phyloP scores from a whole-genome alignment of 2,888 invertebrate species.

The Cataglyphis livida region DNA sequence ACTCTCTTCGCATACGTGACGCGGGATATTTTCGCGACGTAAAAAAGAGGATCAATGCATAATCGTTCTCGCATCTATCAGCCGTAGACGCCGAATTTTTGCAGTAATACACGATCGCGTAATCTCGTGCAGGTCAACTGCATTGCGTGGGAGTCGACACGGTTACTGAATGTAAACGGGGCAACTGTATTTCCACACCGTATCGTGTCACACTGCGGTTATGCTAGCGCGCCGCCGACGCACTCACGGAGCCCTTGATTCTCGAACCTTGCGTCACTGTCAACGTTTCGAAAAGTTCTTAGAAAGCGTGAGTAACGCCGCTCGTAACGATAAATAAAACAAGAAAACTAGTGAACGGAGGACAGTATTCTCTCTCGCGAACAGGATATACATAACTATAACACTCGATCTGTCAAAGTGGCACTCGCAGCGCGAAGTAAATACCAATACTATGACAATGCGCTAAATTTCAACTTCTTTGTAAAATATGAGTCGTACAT shows the following conservation, averaged over 20 bases:
- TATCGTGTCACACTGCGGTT: constrained; percentile 34
- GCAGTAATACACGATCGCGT: constrained; percentile 41
- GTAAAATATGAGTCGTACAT: constrained; percentile 5
- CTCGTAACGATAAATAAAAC: constrained; percentile 10
- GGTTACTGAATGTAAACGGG: constrained; percentile 55
- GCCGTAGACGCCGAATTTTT: not conserved
- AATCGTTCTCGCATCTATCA: constrained; percentile 8
- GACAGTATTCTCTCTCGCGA: constrained; percentile 20
- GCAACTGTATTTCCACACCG: constrained; percentile 56
- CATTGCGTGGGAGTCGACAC: constrained; percentile 60
- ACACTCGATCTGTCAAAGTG: not conserved
- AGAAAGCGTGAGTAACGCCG: constrained; percentile 36
- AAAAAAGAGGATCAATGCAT: constrained; percentile 2
- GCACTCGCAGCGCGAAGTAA: not conserved
- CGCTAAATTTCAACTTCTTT: not conserved
- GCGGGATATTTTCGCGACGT: not conserved
- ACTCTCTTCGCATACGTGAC: not conserved
- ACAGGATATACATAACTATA: constrained; percentile 8
- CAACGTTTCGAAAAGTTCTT: constrained; percentile 51
- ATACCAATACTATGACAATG: not conserved
- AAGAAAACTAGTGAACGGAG: not conserved
- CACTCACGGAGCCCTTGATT: constrained; percentile 44
- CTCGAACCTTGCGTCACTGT: constrained; percentile 46
- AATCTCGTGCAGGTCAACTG: constrained; percentile 55
- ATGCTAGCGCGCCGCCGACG: constrained; percentile 40